Conservation (phyloP, 1,140 invertebrate genomes). For the Aphis gossypii region DNA sequence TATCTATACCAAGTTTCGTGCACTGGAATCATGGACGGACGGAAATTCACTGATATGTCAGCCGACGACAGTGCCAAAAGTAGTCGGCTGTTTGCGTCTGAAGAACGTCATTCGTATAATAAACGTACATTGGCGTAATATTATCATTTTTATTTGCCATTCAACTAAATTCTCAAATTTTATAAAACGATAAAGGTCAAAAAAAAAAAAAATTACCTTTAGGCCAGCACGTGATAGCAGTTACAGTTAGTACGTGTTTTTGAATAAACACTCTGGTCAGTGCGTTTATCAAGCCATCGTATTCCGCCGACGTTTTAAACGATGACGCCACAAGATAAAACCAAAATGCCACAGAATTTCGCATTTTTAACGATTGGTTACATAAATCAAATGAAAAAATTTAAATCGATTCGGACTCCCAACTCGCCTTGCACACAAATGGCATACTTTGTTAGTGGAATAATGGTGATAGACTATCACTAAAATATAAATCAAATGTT, state of each 20-base stretch:
- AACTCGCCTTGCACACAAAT: background rate
- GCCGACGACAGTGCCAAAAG: background rate
- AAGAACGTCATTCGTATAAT: background rate
- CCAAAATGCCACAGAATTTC: background rate
- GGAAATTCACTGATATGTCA: background rate
- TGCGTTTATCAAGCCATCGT: background rate
- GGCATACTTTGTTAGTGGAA: background rate
- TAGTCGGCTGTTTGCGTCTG: background rate
- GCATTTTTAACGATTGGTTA: background rate
- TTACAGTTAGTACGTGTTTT: constrained; percentile 14
- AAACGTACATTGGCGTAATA: no score
- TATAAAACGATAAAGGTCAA: background rate
- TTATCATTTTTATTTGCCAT: no score
- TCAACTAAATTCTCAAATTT: background rate
- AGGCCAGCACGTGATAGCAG: background rate
- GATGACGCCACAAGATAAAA: background rate
- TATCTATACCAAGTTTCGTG: constrained; percentile 21
- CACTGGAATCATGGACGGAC: background rate
- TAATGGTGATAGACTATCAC: background rate
- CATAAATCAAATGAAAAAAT: background rate
- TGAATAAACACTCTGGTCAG: background rate
- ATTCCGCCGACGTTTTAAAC: background rate
- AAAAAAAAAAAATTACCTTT: background rate
- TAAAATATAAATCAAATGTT: background rate
- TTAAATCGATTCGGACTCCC: background rate